These are phyloP conservation scores for Neolamprologus hecqui DNA, from an alignment of 2,113 vertebrate genomes.

Conservation along the genomic window DNA sequence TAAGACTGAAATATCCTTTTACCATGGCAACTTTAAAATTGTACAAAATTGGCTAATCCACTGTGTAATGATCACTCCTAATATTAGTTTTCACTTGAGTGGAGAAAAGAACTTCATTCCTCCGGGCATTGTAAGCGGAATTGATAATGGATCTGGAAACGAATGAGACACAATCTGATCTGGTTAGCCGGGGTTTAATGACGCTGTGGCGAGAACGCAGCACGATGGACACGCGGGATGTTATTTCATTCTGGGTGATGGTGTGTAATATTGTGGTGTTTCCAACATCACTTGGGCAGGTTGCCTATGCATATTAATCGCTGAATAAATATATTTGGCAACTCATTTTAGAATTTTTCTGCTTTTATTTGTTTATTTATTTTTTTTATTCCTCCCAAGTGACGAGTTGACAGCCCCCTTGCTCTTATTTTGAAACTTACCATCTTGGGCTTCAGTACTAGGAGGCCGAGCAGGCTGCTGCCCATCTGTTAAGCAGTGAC, in stretches of 20 bases:
- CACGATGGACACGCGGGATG: neutral
- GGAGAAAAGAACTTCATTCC: neutral
- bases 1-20: neutral
- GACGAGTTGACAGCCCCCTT: neutral
- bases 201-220: neutral
- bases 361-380: neutral
- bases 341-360: neutral
- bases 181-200: constrained; percentile 1
- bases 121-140: neutral
- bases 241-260: neutral
- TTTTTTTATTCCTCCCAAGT: neutral
- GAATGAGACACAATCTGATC: neutral
- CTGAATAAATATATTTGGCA: neutral
- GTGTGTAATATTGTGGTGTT: neutral
- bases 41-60: neutral
- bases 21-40: neutral
- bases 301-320: neutral
- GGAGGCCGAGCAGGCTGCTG: neutral
- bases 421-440: neutral
- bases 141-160: neutral
- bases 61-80: neutral
- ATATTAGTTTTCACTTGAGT: neutral
- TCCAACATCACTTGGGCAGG: neutral
- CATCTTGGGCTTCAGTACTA: neutral
- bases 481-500: neutral